phyloP scores from a whole-genome alignment of 1,140 invertebrate genomes.

The Magallana angulata region DNA sequence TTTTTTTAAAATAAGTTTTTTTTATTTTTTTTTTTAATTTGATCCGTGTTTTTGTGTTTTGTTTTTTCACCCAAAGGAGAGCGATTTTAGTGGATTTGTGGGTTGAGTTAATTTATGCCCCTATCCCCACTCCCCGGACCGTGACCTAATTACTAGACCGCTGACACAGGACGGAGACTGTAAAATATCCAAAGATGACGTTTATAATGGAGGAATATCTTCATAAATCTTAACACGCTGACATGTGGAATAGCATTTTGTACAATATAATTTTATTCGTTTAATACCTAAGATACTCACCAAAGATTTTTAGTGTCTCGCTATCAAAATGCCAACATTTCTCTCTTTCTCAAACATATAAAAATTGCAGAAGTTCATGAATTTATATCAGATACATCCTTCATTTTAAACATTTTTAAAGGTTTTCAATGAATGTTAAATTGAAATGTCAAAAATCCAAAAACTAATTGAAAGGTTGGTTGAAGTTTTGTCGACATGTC shows the following conservation, averaged over 20 bases:
- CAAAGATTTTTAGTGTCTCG: no score
- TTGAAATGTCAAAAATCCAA: neutral
- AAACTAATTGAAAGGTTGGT: neutral
- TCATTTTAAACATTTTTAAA: neutral
- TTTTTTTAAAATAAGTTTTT: no score
- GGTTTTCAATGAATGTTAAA: neutral
- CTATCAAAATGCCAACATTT: no score
- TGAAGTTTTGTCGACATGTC: neutral
- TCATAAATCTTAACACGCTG: neutral
- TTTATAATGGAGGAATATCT: neutral
- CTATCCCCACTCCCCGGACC: neutral
- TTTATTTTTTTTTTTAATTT: no score
- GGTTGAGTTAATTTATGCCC: neutral
- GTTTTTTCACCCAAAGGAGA: no score
- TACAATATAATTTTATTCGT: neutral
- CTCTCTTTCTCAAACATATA: no score
- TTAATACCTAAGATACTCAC: no score
- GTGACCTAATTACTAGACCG: slow-evolving; percentile 2
- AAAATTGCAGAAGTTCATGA: neutral
- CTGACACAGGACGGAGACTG: neutral
- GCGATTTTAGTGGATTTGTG: neutral
- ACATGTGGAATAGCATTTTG: neutral
- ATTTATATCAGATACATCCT: neutral
- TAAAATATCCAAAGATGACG: slow-evolving; percentile 8
- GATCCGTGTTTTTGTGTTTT: no score